phyloP scores from a whole-genome alignment of 2,113 vertebrate genomes.

The Centrocercus urophasianus region DNA sequence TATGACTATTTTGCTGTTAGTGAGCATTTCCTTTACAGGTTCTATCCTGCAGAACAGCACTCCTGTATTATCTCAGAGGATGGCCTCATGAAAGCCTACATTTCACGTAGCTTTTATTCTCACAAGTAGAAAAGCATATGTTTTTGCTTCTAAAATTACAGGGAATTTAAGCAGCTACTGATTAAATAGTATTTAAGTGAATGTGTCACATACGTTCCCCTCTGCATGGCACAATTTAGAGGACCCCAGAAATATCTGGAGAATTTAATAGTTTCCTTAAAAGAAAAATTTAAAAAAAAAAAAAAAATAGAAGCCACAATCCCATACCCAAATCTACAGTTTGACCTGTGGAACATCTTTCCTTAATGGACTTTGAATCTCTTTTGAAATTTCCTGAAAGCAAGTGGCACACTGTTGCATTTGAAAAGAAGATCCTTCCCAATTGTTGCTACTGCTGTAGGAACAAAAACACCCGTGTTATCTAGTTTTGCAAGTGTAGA shows the following conservation, averaged over 20 bases:
- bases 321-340: neutral
- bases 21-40: neutral
- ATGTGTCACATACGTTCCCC: neutral
- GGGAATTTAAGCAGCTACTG: neutral
- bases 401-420: neutral
- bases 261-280: neutral
- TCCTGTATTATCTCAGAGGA: neutral
- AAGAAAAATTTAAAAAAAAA: neutral
- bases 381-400: neutral
- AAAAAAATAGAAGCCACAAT: neutral
- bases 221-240: neutral
- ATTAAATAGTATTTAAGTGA: neutral
- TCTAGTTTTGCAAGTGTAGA: neutral
- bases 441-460: rapidly evolving
- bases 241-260: neutral
- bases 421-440: neutral
- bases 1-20: neutral
- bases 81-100: neutral
- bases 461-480: neutral
- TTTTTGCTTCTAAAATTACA: neutral
- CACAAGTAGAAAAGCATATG: neutral
- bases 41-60: neutral
- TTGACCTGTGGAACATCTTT: neutral
- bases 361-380: neutral
- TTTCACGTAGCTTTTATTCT: neutral